Base-by-base conservation (phyloP, 2,888 invertebrate genomes). In the Drosophila atroscutellata region DNA sequence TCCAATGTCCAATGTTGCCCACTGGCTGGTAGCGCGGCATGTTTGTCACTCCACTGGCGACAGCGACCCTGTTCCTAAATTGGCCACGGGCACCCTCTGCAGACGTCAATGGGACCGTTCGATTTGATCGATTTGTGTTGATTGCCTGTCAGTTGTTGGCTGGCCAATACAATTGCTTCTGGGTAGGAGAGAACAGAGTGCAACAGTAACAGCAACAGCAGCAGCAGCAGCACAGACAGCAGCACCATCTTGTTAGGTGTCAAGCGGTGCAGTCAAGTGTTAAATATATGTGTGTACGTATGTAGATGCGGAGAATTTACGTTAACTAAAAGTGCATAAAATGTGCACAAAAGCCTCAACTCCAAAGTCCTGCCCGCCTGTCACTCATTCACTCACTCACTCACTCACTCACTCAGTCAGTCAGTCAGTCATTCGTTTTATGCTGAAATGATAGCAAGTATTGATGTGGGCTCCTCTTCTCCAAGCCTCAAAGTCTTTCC, bases 241-340 rank as follows among this genome's bases (percentile, higher is more conserved):
- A 36, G 60, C 61, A 50, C 54, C 87, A 76, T 75, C 84, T 79
- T 89, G 84, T 89, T 85, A 87, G 82, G 85, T 86, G 89, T 85
- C 89, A 80, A 75, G 45, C 66, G 80, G 50, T 63, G 86, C 86
- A 89, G 88, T 86, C 86, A 86, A 86, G 90, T 89, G 86, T 89
- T 86, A 89, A 86, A 89, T 87, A 89, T 84, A 85, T 86, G 75
- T 77, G 30, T 55, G 36, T 56, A 18, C 34, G 15, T 34, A 67
- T n/a, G 32, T 52, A 64, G 59, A 68, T 68, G 52, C 36, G 20
- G 54, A n/a, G 77, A 88, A 75, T 88, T 88, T 85, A 85, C 75
- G 86, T 83, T 86, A 86, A 89, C 87, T 89, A 86, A 85, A 85
- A 85, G 85, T 85, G 89, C 89, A 85, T 85, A 89, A 85, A 87